Percentiles rank a stretch among this genome's conserved stretches.
phyloP scores from a whole-genome alignment of 2,888 invertebrate species.

The Folsomia candida region DNA sequence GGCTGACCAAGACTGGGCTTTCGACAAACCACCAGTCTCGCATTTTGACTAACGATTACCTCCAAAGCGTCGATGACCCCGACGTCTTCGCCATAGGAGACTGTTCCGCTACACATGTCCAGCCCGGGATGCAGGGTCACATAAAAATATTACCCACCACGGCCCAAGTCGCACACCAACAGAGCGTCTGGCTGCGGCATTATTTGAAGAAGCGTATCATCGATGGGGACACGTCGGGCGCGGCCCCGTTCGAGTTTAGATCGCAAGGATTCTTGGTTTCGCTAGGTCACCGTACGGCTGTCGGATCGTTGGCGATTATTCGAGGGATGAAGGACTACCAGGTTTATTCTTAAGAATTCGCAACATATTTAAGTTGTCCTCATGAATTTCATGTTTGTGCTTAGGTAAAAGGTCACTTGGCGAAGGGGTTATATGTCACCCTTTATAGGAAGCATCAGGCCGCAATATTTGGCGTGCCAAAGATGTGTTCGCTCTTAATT shows the following conservation, averaged over 20 bases:
- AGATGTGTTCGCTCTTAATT: constrained; percentile 28
- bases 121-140: not conserved
- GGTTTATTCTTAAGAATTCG: not conserved
- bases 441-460: not conserved
- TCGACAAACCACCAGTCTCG: constrained; percentile 29
- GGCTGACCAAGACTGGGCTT: constrained; percentile 33
- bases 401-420: not conserved
- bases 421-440: not conserved
- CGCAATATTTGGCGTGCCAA: constrained; percentile 34
- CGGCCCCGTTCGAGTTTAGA: constrained; percentile 30
- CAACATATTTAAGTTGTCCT: not conserved
- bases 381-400: not conserved
- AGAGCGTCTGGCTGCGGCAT: constrained; percentile 36
- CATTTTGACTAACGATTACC: constrained; percentile 32
- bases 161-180: constrained; percentile 45
- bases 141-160: constrained; percentile 36
- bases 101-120: constrained; percentile 29
- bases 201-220: constrained; percentile 24
- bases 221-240: constrained; percentile 8
- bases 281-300: constrained; percentile 31
- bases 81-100: constrained; percentile 38
- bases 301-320: constrained; percentile 27
- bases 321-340: not conserved
- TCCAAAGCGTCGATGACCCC: constrained; percentile 32
- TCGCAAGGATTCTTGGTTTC: constrained; percentile 43